Base-by-base conservation (phyloP, 2,888 invertebrate species). In the Drosophila austrosaltans region DNA sequence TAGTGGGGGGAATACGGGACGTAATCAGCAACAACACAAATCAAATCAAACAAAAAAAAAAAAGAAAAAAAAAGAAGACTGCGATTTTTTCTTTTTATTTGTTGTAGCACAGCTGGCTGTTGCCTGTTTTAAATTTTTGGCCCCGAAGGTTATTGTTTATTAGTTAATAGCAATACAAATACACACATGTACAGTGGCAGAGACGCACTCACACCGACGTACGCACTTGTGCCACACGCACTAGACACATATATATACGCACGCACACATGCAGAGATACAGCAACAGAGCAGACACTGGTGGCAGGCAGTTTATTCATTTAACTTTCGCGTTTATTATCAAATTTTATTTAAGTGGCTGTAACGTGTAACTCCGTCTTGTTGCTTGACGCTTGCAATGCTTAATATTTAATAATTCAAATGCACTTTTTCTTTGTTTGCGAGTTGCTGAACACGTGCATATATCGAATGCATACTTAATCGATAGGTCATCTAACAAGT, bases 381-480 rank as follows among this genome's bases (percentile, higher is more conserved):
- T 72, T 59, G 63, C 48, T 60, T 62, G 56, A 25, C 63, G 72
- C 60, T 71, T 63, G 76, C 76, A 71, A 66, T 75, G 84, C 72
- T 71, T 69, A 82, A 71, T 87, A 84, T 77, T 66, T 66, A 72
- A 66, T 79, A 84, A 75, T 87, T 89, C 78, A 87, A 85, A 87
- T 89, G 81, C 89, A 89, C 83, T 89, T 86, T 84, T 86, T 89
- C 85, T 86, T 86, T 86, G 85, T 89, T 86, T 87, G 89, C 86
- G 76, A 78, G 66, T 57, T 57, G 63, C 72, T 80, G 81, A 86
- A 85, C 83, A 83, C 83, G 83, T 36, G 56, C 56, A 36, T 36
- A 65, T 77, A 78, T 65, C 68, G 71, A 74, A 78, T 75, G 62
- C 80, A 77, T 36, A 79, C 69, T 69, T 62, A 67, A 78, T 67